Conservation (phyloP, 2,888 invertebrate genomes). For the Hedya salicella region DNA sequence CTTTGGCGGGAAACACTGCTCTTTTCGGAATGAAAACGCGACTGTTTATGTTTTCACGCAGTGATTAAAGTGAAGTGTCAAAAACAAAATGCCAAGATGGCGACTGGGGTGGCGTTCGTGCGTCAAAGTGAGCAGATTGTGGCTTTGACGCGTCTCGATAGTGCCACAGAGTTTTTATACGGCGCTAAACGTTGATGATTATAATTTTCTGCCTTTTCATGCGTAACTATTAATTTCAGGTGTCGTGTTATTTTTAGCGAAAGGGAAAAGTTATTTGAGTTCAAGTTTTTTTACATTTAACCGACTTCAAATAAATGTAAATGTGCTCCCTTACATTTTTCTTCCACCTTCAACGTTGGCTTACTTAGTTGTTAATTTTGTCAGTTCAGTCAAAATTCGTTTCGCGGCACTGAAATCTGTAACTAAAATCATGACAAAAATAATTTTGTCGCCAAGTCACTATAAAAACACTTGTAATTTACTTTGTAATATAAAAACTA, state of each 20-base stretch:
- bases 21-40: slow-evolving; percentile 79
- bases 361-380: too few species aligned
- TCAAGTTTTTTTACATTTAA: too few species aligned
- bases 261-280: not conserved
- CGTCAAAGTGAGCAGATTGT: slow-evolving; percentile 60
- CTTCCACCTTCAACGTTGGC: too few species aligned
- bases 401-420: too few species aligned
- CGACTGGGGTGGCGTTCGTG: slow-evolving; percentile 57
- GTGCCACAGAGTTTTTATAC: slow-evolving; percentile 41
- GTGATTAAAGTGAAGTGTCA: slow-evolving; percentile 85
- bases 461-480: too few species aligned
- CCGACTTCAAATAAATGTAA: too few species aligned
- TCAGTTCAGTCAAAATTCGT: too few species aligned
- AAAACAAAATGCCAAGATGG: slow-evolving; percentile 77
- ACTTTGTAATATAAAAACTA: too few species aligned
- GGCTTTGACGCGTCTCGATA: slow-evolving; percentile 73
- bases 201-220: slow-evolving; percentile 65
- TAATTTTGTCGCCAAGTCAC: too few species aligned
- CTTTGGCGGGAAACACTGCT: slow-evolving; percentile 65
- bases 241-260: slow-evolving; percentile 46
- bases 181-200: slow-evolving; percentile 59
- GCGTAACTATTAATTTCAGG: slow-evolving; percentile 36
- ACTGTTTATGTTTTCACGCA: slow-evolving; percentile 78
- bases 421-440: too few species aligned
- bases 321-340: too few species aligned